A percentile compares a stretch with the other conserved stretches of the same genome.
phyloP scores from a whole-genome alignment of 2,888 invertebrate genomes.

The Malachius bipustulatus region DNA sequence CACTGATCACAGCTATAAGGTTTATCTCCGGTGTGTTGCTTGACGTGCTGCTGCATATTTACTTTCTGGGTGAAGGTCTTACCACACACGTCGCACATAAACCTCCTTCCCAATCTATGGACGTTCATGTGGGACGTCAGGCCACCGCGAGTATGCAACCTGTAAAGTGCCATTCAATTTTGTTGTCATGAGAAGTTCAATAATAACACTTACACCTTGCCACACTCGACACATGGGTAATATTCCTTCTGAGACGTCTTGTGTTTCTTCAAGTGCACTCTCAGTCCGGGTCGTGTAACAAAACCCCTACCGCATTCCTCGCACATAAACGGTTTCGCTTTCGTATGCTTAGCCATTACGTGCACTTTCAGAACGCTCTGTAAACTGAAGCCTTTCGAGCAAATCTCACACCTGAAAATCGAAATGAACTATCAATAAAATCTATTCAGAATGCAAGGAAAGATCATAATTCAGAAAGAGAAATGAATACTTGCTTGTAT shows the following conservation, averaged over 20 bases:
- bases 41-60: slow-evolving; percentile 39
- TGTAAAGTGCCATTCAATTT: slow-evolving; percentile 19
- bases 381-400: slow-evolving; percentile 42
- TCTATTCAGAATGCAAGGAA: background rate
- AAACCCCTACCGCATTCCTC: slow-evolving; percentile 37
- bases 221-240: slow-evolving; percentile 36
- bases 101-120: slow-evolving; percentile 34
- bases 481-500: slow-evolving; percentile 39
- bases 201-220: slow-evolving; percentile 32
- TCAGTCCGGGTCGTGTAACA: slow-evolving; percentile 37
- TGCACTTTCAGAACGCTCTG: slow-evolving; percentile 44
- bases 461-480: too few species aligned
- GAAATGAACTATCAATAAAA: slow-evolving; percentile 11
- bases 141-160: slow-evolving; percentile 36
- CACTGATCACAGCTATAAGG: slow-evolving; percentile 41
- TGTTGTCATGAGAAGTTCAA: slow-evolving; percentile 1
- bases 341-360: slow-evolving; percentile 39
- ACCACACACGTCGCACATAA: slow-evolving; percentile 46
- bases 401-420: slow-evolving; percentile 42
- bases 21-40: slow-evolving; percentile 39
- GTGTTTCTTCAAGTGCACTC: slow-evolving; percentile 38
- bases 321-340: slow-evolving; percentile 37
- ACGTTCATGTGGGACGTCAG: slow-evolving; percentile 38
- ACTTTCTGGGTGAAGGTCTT: slow-evolving; percentile 44
- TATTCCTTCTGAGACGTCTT: slow-evolving; percentile 36